Conservation (phyloP, 2,888 invertebrate species). For the Gryllus longicercus region DNA sequence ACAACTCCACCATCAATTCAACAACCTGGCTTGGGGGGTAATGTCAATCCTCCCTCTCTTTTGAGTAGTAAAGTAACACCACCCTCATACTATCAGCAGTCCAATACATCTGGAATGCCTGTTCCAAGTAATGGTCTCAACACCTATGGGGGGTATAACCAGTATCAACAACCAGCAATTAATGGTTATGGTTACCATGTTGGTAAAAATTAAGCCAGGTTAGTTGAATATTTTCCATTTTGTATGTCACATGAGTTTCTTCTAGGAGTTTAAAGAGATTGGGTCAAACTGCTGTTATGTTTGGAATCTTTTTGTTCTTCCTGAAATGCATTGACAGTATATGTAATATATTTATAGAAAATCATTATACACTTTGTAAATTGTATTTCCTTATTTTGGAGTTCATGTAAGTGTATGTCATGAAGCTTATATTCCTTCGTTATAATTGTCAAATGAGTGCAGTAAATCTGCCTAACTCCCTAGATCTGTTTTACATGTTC, state of each 20-base stretch:
- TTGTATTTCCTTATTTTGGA: background rate
- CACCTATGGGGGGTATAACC: background rate
- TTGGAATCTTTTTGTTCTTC: background rate
- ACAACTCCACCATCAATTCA: background rate
- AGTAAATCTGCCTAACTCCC: conserved; percentile 1
- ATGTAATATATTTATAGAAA: conserved; percentile 10
- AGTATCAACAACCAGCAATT: conserved; percentile 1
- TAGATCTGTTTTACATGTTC: background rate
- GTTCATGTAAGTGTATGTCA: background rate
- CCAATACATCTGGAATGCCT: background rate
- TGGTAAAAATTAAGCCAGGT: background rate
- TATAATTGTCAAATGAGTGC: background rate
- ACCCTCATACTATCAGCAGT: background rate
- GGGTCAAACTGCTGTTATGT: background rate
- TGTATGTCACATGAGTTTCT: background rate
- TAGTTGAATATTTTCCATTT: background rate
- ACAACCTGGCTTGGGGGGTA: background rate
- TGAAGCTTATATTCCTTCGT: background rate
- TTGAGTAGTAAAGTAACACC: conserved; percentile 21
- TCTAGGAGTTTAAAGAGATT: background rate
- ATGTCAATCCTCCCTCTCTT: background rate
- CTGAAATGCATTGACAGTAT: background rate
- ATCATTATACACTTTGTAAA: background rate
- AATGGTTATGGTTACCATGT: conserved; percentile 11
- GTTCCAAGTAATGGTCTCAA: background rate